These are phyloP conservation scores for Motacilla tschutschensis DNA, from an alignment of 2,113 vertebrate species.

Conservation along the genomic window DNA sequence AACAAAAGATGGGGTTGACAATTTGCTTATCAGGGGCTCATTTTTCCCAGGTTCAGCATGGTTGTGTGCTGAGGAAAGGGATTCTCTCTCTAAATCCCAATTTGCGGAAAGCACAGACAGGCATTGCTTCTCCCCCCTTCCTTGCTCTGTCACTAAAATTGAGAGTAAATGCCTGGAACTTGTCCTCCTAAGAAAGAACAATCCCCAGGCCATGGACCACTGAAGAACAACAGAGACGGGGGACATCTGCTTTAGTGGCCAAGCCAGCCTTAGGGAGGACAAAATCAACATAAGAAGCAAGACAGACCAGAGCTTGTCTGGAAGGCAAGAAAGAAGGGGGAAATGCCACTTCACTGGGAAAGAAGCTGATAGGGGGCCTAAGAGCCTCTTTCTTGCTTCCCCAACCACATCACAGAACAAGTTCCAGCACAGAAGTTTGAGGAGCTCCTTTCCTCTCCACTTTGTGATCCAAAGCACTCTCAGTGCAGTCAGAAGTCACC, in stretches of 20 bases:
- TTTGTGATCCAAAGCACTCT: neutral
- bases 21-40: neutral
- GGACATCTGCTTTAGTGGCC: neutral
- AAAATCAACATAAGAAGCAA: neutral
- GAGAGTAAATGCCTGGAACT: neutral
- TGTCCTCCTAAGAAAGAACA: neutral
- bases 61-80: neutral
- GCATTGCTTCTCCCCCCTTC: neutral
- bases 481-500: neutral
- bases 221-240: fast-evolving
- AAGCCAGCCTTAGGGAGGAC: neutral
- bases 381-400: neutral
- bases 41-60: neutral
- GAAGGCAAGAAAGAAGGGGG: neutral
- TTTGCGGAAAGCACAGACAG: neutral
- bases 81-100: neutral
- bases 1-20: neutral
- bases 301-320: neutral
- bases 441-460: neutral
- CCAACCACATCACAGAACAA: neutral
- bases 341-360: neutral
- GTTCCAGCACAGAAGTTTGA: neutral
- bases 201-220: neutral
- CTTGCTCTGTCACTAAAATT: neutral
- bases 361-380: neutral